Evolutionary conservation across 2,888 invertebrate species (phyloP), one percentile per base, ranked within the genome.

Genomic region (Hartigia nigra): DNA sequence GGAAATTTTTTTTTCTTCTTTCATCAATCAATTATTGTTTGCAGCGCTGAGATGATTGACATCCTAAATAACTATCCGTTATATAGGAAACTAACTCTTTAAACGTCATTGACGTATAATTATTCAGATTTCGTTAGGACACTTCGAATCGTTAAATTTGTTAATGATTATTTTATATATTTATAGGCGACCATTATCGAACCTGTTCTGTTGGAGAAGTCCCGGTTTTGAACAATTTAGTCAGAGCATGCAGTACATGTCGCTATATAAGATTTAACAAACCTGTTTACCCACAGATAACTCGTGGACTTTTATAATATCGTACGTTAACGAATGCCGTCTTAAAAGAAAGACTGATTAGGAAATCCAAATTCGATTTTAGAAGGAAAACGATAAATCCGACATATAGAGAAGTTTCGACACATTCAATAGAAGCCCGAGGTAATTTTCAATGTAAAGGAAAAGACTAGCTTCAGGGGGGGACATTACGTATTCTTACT

Each of bases 401-500:
- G 23, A 23, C 23, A 9, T 23, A 23, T 55, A 23, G 23, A 23
- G 55, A 55, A 55, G 23, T 23, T 55, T 23, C 55, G 9, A 23
- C 9, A 1, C 5, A 23, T 55, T 23, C 55, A 23, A 55, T 5
- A 55, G 55, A 55, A 55, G 9, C 23, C 23, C 5, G 14, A 14
- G 9, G 55, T 23, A 9, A 23, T 55, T 55, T 55, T 9, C 55
- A 55, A 23, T 9, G 23, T 23, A 23, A 55, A 55, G 55, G 55
- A 55, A 55, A 55, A 55, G 1, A 72, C 31, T 23, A 14, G 72
- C 31, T 72, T 55, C 12, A 9, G 32, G 4, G 4, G 31, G 5
- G 72, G 72, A 23, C 72, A 72, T 72, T 72, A 72, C 12, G 72
- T 72, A 32, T 72, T 72, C 72, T 31, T 72, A 23, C 23, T 14